Conservation (phyloP, 2,113 vertebrate species). For the Atlantisia rogersi region DNA sequence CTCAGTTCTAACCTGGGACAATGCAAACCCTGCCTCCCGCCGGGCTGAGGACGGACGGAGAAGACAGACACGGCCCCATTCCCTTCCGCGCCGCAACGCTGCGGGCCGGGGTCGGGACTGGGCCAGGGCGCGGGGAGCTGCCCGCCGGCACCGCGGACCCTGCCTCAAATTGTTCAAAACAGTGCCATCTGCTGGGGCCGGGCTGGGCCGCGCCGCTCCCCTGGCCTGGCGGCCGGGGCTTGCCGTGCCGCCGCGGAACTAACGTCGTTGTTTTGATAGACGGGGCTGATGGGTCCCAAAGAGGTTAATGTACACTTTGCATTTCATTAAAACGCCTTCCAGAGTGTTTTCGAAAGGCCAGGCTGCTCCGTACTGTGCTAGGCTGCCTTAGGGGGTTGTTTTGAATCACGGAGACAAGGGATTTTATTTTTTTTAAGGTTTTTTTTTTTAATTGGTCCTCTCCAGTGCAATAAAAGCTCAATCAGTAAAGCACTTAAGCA, state of each 20-base stretch:
- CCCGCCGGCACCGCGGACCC: neutral
- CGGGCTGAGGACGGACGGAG: accelerated
- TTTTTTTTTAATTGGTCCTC: neutral
- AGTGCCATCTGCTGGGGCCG: conserved; percentile 53
- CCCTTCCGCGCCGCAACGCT: too few species aligned
- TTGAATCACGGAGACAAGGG: neutral
- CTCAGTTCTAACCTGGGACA: neutral
- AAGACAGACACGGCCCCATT: too few species aligned
- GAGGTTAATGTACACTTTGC: neutral
- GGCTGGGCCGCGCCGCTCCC: neutral
- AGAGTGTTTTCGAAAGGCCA: conserved; percentile 1
- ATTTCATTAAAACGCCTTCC: neutral
- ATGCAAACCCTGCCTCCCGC: accelerated
- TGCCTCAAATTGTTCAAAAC: neutral
- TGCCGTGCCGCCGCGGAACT: neutral
- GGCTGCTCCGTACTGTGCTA: neutral
- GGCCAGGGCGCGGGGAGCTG: neutral
- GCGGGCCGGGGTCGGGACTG: neutral
- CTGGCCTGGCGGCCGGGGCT: accelerated
- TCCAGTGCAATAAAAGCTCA: conserved; percentile 18
- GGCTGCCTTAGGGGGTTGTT: neutral
- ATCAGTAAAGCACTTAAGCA: conserved; percentile 43
- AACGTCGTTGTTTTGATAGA: neutral
- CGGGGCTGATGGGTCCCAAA: neutral
- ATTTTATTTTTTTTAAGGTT: neutral